Evolutionary conservation across 2,888 invertebrate species (phyloP).

Genomic region (Aphidoletes aphidimyza): DNA sequence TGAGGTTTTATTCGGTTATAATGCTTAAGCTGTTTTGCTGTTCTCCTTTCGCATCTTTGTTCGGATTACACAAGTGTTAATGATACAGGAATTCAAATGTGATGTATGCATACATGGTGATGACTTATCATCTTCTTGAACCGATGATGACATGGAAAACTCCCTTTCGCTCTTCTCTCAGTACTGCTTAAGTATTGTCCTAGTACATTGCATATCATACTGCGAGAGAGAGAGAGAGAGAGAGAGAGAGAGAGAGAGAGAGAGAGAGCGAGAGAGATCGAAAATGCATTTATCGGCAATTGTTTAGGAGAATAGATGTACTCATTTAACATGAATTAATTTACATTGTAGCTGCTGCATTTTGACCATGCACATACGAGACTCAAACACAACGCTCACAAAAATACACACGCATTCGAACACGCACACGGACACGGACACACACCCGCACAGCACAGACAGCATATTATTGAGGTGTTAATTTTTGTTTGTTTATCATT

Average conservation of each 20-base stretch:
- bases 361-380: no score
- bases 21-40: background rate
- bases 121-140: background rate
- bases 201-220: background rate
- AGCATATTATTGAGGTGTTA: conserved; percentile 58
- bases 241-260: no score
- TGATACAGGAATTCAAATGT: conserved; percentile 16
- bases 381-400: no score
- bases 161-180: background rate
- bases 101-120: background rate
- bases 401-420: no score
- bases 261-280: no score
- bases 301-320: no score
- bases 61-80: conserved; percentile 17
- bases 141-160: background rate
- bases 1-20: background rate
- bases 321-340: conserved; percentile 1
- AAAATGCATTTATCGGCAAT: no score
- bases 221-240: no score
- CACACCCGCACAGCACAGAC: background rate
- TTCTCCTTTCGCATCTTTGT: no score
- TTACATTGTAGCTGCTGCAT: conserved; percentile 15
- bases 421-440: no score
- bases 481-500: conserved; percentile 58
- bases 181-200: no score